Evolutionary conservation across 92 coral and sea anemone species (phyloP), one percentile per base, ranked within the genome.

Genomic region (Heteractis magnifica): DNA sequence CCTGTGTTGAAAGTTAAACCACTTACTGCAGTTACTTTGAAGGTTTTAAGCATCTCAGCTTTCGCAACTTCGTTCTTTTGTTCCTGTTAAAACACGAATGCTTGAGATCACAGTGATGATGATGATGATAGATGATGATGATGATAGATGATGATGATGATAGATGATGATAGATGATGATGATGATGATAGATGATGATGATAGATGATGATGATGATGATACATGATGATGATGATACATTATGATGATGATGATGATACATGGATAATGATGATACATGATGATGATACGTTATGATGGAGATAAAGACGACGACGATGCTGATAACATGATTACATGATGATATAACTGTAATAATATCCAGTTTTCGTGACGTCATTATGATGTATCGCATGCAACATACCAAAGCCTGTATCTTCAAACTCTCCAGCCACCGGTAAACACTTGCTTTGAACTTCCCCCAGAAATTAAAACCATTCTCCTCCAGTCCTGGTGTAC

Each of bases 381-480:
- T 65, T 10, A 16, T 65, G 20, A 65, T 65, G 21, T 41, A 4
- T 68, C 16, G 21, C 50, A 10, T 51, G 4, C 18, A 4, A 80
- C 87, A n/a, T 79, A 97, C 99, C 92, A 94, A 92, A n/a, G 99
- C 98, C 71, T 92, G 90, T 6, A 86, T 87, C 77, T 77, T 85
- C 79, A 77, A 90, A 11, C 83, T 85, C 50, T 77, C 81, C 62
- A 87, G 44, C 99, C 95, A 90, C 62, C 18, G 21, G 71, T 90
- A 79, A 10, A 92, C 97, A 49, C 92, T 93, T n/a, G 82, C 71
- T 80, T 90, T 90, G 75, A 89, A 90, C 78, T 94, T 97, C 5
- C 94, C 93, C 93, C 97, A 94, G 84, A 97, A 97, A 78, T 97
- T 89, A 80, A 97, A 97, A 48, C 99, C 99, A 79, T 94, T 86